Evolutionary conservation across 2,888 invertebrate genomes (phyloP), one percentile per base, ranked within the genome.

Genomic region (Dynastes hyllus): DNA sequence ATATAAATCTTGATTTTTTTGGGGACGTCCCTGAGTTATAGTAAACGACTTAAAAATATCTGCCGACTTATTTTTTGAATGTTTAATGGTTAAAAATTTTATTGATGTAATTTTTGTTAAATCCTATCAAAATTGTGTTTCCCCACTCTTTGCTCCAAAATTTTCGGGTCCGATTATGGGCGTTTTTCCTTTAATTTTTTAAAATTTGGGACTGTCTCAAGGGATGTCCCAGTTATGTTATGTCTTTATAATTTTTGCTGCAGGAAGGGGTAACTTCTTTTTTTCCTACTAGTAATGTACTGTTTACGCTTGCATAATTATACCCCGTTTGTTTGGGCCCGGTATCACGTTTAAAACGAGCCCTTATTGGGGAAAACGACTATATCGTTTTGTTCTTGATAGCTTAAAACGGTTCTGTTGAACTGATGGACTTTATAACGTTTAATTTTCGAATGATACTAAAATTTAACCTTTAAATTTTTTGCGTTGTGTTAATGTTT

Each of bases 41-140:
- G 55, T 11, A 65, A 65, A 37, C 65, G 65, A 37, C 32, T 65
- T 65, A 65, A 65, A 65, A 65, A 65, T 65, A 65, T 37, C 65
- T 32, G 32, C 65, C 40, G 65, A 40, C 65, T 65, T 65, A 65
- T 65, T 40, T 32, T 37, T 65, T 40, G 65, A 40, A 65, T 65
- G 65, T 65, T 65, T 65, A 65, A 40, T 11, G 65, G 32, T 65
- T 65, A 65, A 37, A 65, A 65, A 40, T 65, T 65, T 65, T 40
- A 65, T 65, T 65, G 27, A 61, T 61, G 65, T 32, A 32, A 65
- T 37, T 37, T 65, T 65, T 65, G 65, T 65, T 32, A 65, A 65
- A 32, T 65, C 32, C 22, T 6, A 37, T 32, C 27, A 27, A 65
- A 65, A 63, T 13, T 61, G 61, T 65, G 37, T 11, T 37, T n/a